A percentile compares a stretch with the other conserved stretches of the same genome.
Evolutionary conservation across 2,797 vertebrate genomes (phyloP).

Genomic region (Xenentodon cancila): DNA sequence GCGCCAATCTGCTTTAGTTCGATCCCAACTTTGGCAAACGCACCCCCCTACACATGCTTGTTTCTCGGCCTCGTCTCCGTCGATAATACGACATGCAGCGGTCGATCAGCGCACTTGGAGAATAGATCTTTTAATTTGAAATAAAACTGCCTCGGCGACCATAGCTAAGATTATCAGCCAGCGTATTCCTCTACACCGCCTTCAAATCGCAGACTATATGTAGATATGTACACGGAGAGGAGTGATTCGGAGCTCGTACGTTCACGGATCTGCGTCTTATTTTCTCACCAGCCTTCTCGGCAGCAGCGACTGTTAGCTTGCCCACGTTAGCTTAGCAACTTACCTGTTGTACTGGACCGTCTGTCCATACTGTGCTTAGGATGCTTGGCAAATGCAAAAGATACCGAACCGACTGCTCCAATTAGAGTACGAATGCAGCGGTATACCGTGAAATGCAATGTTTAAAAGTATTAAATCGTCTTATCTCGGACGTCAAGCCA

Average conservation of each 20-base stretch:
- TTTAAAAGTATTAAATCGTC: slow-evolving; percentile 54
- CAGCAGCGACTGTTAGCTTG: slow-evolving; percentile 54
- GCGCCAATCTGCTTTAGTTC: slow-evolving; percentile 53
- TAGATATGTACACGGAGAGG: fast-evolving
- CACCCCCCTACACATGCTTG: fast-evolving
- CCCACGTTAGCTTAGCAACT: slow-evolving; percentile 69
- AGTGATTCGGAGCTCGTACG: fast-evolving
- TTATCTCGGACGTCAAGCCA: slow-evolving; percentile 72
- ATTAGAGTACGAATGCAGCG: fast-evolving
- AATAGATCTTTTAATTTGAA: slow-evolving; percentile 10
- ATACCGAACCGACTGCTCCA: background rate
- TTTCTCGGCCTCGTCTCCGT: fast-evolving
- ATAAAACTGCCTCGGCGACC: background rate
- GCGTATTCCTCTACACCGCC: background rate
- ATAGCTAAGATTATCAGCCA: background rate
- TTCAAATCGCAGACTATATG: background rate
- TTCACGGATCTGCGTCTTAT: slow-evolving; percentile 17
- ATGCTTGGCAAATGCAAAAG: slow-evolving; percentile 10
- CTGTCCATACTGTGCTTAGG: slow-evolving; percentile 61
- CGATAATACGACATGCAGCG: background rate
- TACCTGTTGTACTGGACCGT: slow-evolving; percentile 61
- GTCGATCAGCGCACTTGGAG: slow-evolving; percentile 13
- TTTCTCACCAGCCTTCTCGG: slow-evolving; percentile 17
- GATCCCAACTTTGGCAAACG: slow-evolving; percentile 5
- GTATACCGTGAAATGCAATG: slow-evolving; percentile 2